These are phyloP conservation scores for Geothlypis trichas DNA, from an alignment of 2,113 vertebrate species.

Conservation along the genomic window DNA sequence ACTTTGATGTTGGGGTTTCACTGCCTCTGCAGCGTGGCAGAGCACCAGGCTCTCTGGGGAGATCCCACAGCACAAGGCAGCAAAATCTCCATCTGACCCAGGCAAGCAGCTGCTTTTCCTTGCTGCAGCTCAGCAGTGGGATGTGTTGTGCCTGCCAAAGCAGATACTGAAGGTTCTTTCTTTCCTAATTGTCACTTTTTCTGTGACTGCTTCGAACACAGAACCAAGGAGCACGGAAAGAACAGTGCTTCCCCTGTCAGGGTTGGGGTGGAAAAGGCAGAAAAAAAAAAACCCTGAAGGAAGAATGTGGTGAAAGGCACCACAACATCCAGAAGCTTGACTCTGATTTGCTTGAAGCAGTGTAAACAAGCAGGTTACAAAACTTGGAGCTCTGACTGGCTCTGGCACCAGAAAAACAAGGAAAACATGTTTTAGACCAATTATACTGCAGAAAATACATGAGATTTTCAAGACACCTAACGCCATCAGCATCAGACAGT, in stretches of 20 bases:
- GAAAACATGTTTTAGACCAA: neutral
- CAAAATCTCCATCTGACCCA: neutral
- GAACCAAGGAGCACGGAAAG: neutral
- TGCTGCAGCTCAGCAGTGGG: neutral
- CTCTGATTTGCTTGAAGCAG: neutral
- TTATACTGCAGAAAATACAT: accelerated
- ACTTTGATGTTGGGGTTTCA: neutral
- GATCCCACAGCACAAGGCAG: neutral
- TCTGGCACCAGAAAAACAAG: neutral
- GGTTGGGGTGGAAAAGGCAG: neutral
- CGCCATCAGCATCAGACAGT: neutral
- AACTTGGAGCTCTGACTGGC: neutral
- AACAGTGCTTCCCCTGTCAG: conserved; percentile 44
- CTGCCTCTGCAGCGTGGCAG: neutral
- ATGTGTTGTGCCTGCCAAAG: conserved; percentile 27
- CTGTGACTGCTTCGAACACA: conserved; percentile 1
- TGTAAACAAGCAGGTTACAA: neutral
- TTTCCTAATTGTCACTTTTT: conserved; percentile 54
- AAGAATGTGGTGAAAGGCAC: conserved; percentile 15
- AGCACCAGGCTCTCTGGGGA: neutral
- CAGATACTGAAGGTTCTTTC: conserved; percentile 42
- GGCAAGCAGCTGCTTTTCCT: neutral
- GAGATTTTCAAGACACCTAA: neutral
- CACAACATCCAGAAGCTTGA: neutral
- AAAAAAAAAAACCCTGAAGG: neutral